Evolutionary conservation across 2,797 vertebrate genomes (phyloP), one percentile per base, ranked within the genome.

Genomic region (Protonibea diacanthus): DNA sequence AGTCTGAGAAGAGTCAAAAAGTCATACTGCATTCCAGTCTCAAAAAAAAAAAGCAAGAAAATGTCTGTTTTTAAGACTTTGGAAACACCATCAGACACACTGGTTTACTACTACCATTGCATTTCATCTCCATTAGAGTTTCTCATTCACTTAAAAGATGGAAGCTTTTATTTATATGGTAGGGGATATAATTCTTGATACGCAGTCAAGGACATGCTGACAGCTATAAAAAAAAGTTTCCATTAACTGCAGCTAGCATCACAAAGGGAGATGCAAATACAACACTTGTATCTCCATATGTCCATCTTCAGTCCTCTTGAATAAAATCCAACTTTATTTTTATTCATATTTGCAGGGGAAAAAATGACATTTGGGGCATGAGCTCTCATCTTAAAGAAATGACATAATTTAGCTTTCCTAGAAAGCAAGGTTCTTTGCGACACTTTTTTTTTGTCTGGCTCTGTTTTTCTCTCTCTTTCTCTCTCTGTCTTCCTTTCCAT

Each of bases 351-450:
- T 55, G 47, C 20, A 23, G 51, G 4, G 3, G 23, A 38, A 33
- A 29, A 60, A 53, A 58, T 38, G 5, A 15, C 52, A 78, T 70
- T 64, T 60, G 11, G 17, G 20, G 3, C 45, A 8, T 38, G 29
- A 44, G 20, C 51, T 15, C 29, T 55, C 9, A 71, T 80, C 57
- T 69, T 11, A 17, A 65, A 56, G 23, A 65, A 60, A 58, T 78
- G 9, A 66, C 56, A 76, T 75, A 64, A 78, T 84, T n/a, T 14
- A 15, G 4, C 23, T 15, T 65, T 71, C 38, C 47, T 74, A 23
- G 67, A 75, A 55, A 62, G 59, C 27, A 18, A 40, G 8, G 47
- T 42, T 51, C 49, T 56, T 59, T 64, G 20, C 56, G 13, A 13
- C 38, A 29, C 33, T 55, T 40, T 52, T 27, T 27, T 68, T 65